Base-by-base conservation (phyloP, 2,113 vertebrate genomes). In the Plestiodon gilberti region DNA sequence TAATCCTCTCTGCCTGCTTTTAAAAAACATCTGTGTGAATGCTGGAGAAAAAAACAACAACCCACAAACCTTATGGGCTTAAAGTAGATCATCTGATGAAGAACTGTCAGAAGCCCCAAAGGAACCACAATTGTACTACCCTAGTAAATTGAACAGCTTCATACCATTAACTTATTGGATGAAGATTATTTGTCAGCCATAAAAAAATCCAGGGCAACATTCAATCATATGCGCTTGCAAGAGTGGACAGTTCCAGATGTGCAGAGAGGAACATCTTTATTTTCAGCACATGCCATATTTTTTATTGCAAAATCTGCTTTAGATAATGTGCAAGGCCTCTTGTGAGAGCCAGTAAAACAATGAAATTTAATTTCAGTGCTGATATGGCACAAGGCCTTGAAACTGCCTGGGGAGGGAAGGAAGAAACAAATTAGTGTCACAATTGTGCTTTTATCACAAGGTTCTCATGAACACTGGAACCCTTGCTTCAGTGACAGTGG, bases 1-100 rank as follows among this genome's bases (percentile, higher is more conserved):
- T 0, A 76, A 57, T 85, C 33, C 25, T 83, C 81, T 69, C 52
- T 55, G 30, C 18, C 83, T 82, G 18, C 35, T 89, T 84, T 87
- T 79, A 76, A 65, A 18, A 90, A 90, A 80, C 6, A 84, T 78
- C 83, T 88, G 81, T 65, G 73, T 73, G 33, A 81, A 83, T 69
- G 35, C 84, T 76, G 69, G n/a, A n/a, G 33, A 6, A 3, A 33
- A 6, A 57, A 38, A 13, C 20, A 48, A 2, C 30, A 3, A 22
- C 20, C 48, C 52, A 22, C 59, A 33, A 23, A 11, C 2, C 86
- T 30, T 79, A 1, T 52, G 86, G 48, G 65, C 30, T 79, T 64
- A 33, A 0, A 86, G 14, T 64, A n/a, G 84, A 73, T 40, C 82
- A 75, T n/a, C 22, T 77, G 64, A 28, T 2, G 5, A 22, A 43